A percentile compares a stretch with the other conserved stretches of the same genome.
Evolutionary conservation across 1,140 invertebrate species (phyloP).

Genomic region (Acromyrmex heyeri): DNA sequence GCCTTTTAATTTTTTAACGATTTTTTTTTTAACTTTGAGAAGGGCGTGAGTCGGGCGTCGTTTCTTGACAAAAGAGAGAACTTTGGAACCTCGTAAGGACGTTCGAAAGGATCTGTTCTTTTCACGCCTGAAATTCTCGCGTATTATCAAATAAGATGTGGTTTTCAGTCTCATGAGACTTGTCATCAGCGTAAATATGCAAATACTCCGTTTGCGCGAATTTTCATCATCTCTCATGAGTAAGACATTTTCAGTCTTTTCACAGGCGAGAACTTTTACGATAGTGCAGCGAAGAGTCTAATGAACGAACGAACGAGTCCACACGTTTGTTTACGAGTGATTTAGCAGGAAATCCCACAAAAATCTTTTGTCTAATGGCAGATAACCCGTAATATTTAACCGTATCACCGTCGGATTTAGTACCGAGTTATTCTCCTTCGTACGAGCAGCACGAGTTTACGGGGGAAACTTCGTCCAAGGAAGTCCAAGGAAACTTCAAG

Average conservation of each 20-base stretch:
- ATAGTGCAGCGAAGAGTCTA: not conserved
- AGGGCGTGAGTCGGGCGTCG: no score
- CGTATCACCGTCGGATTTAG: constrained; percentile 14
- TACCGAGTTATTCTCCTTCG: not conserved
- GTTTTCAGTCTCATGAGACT: not conserved
- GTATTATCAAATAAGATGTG: not conserved
- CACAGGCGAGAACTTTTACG: constrained; percentile 20
- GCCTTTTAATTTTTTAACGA: no score
- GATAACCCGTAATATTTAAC: constrained; percentile 17
- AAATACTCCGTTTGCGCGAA: not conserved
- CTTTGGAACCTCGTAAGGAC: no score
- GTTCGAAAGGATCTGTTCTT: not conserved
- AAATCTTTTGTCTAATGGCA: not conserved
- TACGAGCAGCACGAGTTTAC: not conserved
- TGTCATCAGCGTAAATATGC: not conserved
- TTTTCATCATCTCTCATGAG: not conserved
- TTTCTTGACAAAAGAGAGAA: no score
- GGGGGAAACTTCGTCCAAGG: not conserved
- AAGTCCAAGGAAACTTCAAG: no score
- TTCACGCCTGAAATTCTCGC: not conserved
- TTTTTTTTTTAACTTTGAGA: no score
- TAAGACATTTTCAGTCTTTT: not conserved
- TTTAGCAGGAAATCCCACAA: constrained; percentile 13
- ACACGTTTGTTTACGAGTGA: constrained; percentile 36
- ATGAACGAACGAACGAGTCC: not conserved